Percentiles rank a stretch among this genome's conserved stretches.
Evolutionary conservation across 30 jellyfish, hydroid and myxozoan genomes (phyloP).

Genomic region (Rhopilema esculentum): DNA sequence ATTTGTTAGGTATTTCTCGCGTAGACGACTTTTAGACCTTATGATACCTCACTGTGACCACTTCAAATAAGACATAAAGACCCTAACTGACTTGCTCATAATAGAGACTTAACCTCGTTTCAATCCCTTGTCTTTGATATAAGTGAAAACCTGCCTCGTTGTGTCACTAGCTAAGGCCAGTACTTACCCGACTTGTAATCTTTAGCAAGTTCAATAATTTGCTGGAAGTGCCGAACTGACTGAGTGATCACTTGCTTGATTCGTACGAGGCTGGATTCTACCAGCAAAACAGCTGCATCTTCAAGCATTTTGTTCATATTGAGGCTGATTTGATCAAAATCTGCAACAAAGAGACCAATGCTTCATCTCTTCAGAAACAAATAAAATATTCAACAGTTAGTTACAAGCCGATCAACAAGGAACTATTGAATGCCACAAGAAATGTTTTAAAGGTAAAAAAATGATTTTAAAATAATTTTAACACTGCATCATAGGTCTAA

Average conservation of each 20-base stretch:
- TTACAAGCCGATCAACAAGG: no score
- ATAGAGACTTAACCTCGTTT: background rate
- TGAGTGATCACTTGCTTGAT: background rate
- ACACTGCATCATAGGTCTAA: background rate
- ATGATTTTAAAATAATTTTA: no score
- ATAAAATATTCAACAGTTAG: no score
- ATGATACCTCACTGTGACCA: no score
- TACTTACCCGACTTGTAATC: conserved; percentile 11
- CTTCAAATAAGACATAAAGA: no score
- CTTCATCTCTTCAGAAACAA: no score
- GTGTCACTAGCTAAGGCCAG: background rate
- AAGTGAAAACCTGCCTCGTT: background rate
- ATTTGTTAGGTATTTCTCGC: no score
- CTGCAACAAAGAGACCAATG: background rate
- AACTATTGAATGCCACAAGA: no score
- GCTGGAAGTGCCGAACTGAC: conserved; percentile 3
- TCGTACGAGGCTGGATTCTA: conserved; percentile 15
- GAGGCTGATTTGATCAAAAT: conserved; percentile 24
- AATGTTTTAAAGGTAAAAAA: no score
- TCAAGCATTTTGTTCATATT: conserved; percentile 17
- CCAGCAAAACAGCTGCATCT: conserved; percentile 17
- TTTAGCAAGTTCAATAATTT: conserved; percentile 5
- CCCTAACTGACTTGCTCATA: no score
- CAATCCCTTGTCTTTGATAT: no score
- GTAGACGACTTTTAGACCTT: no score